Conservation (phyloP, 1,140 invertebrate species). For the Bombus ignitus region DNA sequence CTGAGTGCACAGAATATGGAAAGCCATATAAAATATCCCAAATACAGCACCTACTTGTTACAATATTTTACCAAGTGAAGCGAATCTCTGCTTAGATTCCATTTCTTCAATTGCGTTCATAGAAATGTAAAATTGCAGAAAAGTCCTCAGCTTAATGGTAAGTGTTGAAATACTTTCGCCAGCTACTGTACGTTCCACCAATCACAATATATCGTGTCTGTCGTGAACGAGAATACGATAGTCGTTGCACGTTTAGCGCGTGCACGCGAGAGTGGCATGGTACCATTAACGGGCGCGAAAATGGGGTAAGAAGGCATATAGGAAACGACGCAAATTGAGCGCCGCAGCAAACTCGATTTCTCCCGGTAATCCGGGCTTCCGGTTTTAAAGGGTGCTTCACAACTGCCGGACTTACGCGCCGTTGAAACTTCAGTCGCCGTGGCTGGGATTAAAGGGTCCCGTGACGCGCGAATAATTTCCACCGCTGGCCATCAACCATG, state of each 20-base stretch:
- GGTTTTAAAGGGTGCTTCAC: constrained; percentile 71
- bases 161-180: too few relatives aligned
- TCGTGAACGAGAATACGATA: too few relatives aligned
- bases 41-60: too few relatives aligned
- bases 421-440: constrained; percentile 51
- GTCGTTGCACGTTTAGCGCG: not conserved
- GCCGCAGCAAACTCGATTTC: constrained; percentile 80
- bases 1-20: too few relatives aligned
- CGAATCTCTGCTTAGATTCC: too few relatives aligned
- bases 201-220: too few relatives aligned
- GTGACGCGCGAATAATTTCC: constrained; percentile 73
- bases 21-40: too few relatives aligned
- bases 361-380: constrained; percentile 79
- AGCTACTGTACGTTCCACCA: too few relatives aligned
- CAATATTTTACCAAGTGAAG: too few relatives aligned
- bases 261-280: constrained; percentile 15
- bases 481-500: not conserved
- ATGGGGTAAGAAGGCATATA: constrained; percentile 81
- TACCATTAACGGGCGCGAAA: constrained; percentile 63
- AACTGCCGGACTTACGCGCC: constrained; percentile 49
- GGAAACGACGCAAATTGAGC: constrained; percentile 82
- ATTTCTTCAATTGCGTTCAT: too few relatives aligned
- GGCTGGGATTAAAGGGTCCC: constrained; percentile 70
- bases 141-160: too few relatives aligned
- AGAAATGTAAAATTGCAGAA: too few relatives aligned